Conservation (phyloP, 64 coral and sea anemone genomes). For the Pocillopora verrucosa region DNA sequence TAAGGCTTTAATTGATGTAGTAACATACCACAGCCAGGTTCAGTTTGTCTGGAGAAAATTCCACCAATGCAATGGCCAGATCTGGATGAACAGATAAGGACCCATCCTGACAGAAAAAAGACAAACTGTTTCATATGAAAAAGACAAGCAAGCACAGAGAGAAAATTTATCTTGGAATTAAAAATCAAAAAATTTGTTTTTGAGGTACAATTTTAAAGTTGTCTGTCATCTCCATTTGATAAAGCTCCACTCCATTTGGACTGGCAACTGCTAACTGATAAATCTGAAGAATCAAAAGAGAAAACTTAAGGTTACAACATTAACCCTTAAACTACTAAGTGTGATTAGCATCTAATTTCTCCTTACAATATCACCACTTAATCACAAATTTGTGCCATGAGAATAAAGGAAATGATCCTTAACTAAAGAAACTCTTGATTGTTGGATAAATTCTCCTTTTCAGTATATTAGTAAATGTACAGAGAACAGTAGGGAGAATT, state of each 20-base stretch:
- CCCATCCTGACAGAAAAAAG: conserved; percentile 9
- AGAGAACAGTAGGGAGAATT: too few species aligned
- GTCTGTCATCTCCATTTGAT: conserved; percentile 32
- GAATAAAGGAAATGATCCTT: too few species aligned
- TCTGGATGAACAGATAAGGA: conserved; percentile 39
- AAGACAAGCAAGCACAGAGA: neutral
- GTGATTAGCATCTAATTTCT: too few species aligned
- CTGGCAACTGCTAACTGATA: conserved; percentile 60
- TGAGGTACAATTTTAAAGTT: neutral
- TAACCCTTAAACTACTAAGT: too few species aligned
- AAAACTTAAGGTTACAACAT: neutral
- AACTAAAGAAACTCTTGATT: too few species aligned
- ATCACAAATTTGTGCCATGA: too few species aligned
- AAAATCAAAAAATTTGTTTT: neutral
- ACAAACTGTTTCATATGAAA: neutral
- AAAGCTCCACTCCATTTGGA: conserved; percentile 62
- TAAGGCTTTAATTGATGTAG: too few species aligned
- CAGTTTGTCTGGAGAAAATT: conserved; percentile 48
- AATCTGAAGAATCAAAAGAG: neutral
- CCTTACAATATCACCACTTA: too few species aligned
- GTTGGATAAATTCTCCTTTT: too few species aligned
- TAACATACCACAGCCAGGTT: conserved; percentile 49
- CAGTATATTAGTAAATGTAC: too few species aligned
- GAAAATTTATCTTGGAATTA: too few species aligned
- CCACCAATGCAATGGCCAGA: conserved; percentile 60